These are phyloP conservation scores for Leptoclinus maculatus DNA, from an alignment of 2,797 vertebrate species.

Conservation along the genomic window DNA sequence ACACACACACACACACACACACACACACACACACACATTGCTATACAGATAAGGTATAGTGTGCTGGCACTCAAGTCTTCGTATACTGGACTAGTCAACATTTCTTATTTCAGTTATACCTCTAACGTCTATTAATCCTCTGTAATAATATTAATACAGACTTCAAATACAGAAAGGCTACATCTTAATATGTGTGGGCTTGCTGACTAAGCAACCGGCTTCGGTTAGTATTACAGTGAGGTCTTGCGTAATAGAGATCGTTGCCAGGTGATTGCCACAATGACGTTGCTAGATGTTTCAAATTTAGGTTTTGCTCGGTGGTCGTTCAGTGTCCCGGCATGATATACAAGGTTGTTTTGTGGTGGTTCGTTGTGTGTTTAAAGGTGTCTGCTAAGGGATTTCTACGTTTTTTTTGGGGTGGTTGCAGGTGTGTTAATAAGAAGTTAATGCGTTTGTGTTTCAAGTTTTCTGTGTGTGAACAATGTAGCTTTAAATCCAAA, in stretches of 20 bases:
- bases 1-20: background rate
- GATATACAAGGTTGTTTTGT: background rate
- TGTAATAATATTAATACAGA: too few relatives aligned
- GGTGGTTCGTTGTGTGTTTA: background rate
- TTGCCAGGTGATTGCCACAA: background rate
- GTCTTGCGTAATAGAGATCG: background rate
- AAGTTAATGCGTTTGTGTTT: background rate
- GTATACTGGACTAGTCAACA: background rate
- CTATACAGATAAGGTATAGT: slow-evolving; percentile 1
- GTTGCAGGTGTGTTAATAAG: background rate
- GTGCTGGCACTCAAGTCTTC: slow-evolving; percentile 17
- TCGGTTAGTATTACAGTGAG: background rate
- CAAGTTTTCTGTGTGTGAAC: background rate
- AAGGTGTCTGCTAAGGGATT: background rate
- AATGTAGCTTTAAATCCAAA: background rate
- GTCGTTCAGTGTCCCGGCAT: background rate
- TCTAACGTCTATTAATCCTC: background rate
- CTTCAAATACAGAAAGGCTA: background rate
- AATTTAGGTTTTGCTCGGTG: background rate
- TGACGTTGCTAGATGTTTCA: background rate
- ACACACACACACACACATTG: background rate
- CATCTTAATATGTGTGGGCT: background rate
- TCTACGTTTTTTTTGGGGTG: background rate
- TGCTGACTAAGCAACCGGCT: background rate
- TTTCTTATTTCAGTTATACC: background rate